phyloP scores from a whole-genome alignment of 2,888 invertebrate genomes.

The Dexiosoma caninum region DNA sequence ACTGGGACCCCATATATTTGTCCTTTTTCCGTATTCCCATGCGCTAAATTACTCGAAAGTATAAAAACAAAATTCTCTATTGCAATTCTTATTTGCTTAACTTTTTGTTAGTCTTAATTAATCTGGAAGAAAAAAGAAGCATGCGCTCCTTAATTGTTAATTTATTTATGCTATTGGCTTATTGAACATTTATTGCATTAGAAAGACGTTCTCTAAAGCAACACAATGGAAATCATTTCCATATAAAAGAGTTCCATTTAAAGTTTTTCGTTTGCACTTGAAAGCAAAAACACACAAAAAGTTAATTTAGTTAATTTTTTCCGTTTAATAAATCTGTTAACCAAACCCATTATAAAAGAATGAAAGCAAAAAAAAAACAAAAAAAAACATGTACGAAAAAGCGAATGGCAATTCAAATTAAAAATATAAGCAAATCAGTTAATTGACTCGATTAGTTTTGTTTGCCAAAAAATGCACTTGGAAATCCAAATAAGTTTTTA shows the following conservation, averaged over 20 bases:
- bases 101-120: neutral
- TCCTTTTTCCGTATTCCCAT: no score
- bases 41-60: no score
- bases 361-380: neutral
- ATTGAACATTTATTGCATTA: neutral
- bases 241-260: neutral
- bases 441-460: constrained; percentile 62
- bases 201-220: constrained; percentile 20
- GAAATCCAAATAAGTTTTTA: constrained; percentile 55
- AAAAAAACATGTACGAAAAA: constrained; percentile 7
- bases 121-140: neutral
- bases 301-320: neutral
- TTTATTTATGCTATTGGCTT: neutral
- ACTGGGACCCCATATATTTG: no score
- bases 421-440: constrained; percentile 61
- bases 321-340: neutral
- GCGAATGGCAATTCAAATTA: constrained; percentile 59
- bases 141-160: neutral
- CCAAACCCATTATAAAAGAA: neutral
- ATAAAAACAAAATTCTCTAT: no score
- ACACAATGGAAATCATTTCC: neutral
- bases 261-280: neutral
- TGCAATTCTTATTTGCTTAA: no score
- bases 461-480: constrained; percentile 52
- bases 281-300: neutral